Evolutionary conservation across 2,113 vertebrate species (phyloP).

Genomic region (Pterophyllum scalare): DNA sequence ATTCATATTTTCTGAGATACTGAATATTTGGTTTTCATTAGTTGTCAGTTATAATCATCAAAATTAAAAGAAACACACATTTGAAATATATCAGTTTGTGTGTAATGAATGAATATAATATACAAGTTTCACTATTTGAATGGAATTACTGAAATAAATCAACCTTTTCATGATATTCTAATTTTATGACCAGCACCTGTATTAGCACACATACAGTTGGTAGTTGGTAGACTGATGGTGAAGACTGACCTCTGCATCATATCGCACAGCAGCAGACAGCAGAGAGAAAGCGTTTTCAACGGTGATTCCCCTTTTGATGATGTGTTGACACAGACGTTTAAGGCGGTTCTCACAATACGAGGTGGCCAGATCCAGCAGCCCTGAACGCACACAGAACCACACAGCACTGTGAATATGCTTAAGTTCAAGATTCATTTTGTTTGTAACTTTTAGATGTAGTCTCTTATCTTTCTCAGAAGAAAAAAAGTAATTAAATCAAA

Average conservation of each 20-base stretch:
- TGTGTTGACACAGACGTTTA: slow-evolving; percentile 95
- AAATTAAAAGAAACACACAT: no score
- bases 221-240: background rate
- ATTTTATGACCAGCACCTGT: no score
- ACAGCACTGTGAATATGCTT: background rate
- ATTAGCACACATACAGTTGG: background rate
- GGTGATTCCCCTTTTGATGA: slow-evolving; percentile 96
- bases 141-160: no score
- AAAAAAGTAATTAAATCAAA: background rate
- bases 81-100: no score
- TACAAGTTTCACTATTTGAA: no score
- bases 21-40: no score
- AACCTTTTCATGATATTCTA: no score
- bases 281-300: slow-evolving; percentile 95
- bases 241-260: slow-evolving; percentile 92
- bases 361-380: slow-evolving; percentile 95
- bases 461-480: background rate
- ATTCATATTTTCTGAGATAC: no score
- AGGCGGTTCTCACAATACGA: slow-evolving; percentile 97
- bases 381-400: slow-evolving; percentile 66
- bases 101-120: no score
- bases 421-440: background rate
- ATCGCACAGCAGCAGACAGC: slow-evolving; percentile 95
- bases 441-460: background rate
- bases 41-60: no score